These are phyloP conservation scores for Yponomeuta evonymella DNA, from an alignment of 2,888 invertebrate species.

Conservation along the genomic window DNA sequence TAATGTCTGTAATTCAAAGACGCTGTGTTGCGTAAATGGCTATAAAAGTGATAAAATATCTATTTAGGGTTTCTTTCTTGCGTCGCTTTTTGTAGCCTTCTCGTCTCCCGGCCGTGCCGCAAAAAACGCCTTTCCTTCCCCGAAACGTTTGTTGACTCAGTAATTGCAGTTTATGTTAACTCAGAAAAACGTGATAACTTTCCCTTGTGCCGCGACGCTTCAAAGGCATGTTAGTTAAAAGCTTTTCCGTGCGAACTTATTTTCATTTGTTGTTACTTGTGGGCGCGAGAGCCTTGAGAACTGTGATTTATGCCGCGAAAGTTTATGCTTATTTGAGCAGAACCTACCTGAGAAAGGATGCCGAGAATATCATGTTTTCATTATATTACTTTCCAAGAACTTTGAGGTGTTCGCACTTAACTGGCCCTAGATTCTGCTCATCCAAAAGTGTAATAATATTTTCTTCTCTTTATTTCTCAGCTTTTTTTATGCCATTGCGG, in stretches of 20 bases:
- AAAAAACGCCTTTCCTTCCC: slow-evolving; percentile 56
- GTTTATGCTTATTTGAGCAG: background rate
- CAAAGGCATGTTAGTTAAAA: slow-evolving; percentile 17
- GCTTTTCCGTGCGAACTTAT: slow-evolving; percentile 14
- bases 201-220: slow-evolving; percentile 28
- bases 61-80: slow-evolving; percentile 58
- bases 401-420: background rate
- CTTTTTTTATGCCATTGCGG: no score
- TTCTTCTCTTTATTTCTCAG: no score
- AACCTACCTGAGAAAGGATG: background rate
- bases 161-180: slow-evolving; percentile 67
- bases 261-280: slow-evolving; percentile 9
- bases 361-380: background rate
- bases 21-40: slow-evolving; percentile 59
- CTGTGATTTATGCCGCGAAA: slow-evolving; percentile 4
- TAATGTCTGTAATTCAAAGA: slow-evolving; percentile 48
- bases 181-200: slow-evolving; percentile 54
- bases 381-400: background rate
- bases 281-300: slow-evolving; percentile 8
- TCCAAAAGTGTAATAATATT: background rate
- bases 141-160: slow-evolving; percentile 53
- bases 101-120: slow-evolving; percentile 32
- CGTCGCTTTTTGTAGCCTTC: slow-evolving; percentile 21
- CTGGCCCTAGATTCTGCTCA: no score
- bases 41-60: slow-evolving; percentile 73